Percentiles rank a stretch among this genome's conserved stretches.
phyloP scores from a whole-genome alignment of 2,113 vertebrate genomes.

The Candoia aspera region DNA sequence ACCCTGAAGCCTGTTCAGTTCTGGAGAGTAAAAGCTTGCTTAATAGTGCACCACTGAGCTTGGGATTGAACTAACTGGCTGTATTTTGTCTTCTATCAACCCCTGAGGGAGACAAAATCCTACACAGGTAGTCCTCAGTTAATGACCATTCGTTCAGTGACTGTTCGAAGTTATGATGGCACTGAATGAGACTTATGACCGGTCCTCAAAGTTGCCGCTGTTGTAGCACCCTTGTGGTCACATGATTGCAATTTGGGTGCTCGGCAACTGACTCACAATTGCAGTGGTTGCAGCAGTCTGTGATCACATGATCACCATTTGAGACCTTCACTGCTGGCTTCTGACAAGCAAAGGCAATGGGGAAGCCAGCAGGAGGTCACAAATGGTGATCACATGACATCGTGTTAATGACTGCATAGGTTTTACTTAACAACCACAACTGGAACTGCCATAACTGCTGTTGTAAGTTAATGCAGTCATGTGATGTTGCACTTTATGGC shows the following conservation, averaged over 20 bases:
- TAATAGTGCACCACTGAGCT: not conserved
- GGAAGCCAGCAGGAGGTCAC: not conserved
- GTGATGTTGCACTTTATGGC: not conserved
- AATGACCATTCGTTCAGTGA: not conserved
- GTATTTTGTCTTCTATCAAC: not conserved
- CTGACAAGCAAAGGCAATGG: not conserved
- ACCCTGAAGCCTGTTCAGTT: not conserved
- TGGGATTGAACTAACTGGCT: not conserved
- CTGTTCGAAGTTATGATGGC: not conserved
- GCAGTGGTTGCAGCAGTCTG: not conserved
- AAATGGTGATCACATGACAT: not conserved
- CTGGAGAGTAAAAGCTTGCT: not conserved
- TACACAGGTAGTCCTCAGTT: not conserved
- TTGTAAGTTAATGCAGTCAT: not conserved
- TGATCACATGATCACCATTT: not conserved
- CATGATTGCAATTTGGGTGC: not conserved
- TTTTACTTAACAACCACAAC: not conserved
- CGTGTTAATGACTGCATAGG: not conserved
- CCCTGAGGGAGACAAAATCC: not conserved
- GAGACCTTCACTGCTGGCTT: not conserved
- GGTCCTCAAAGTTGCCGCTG: not conserved
- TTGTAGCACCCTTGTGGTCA: not conserved
- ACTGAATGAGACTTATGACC: not conserved
- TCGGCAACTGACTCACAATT: not conserved
- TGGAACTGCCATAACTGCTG: not conserved